Percentiles rank a stretch among this genome's conserved stretches.
phyloP scores from a whole-genome alignment of 2,113 vertebrate species.

The Poeciliopsis turrubarensis region DNA sequence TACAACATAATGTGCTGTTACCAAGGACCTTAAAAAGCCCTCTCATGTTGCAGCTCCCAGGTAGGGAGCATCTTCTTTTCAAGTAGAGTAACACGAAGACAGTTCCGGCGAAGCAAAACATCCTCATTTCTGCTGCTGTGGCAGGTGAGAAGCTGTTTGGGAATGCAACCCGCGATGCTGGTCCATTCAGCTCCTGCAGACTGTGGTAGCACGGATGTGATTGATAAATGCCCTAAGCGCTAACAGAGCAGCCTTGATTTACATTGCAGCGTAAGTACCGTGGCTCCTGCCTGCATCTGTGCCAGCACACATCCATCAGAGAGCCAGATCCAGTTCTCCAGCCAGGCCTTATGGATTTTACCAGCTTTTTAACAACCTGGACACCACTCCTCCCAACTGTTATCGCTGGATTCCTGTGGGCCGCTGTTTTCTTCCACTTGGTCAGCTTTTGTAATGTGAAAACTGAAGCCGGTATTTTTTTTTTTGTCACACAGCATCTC shows the following conservation, averaged over 20 bases:
- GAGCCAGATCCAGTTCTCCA: slow-evolving; percentile 11
- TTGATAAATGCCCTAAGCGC: slow-evolving; percentile 44
- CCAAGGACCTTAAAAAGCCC: slow-evolving; percentile 44
- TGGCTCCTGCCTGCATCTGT: slow-evolving; percentile 25
- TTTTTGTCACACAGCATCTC: slow-evolving; percentile 41
- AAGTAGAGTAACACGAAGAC: slow-evolving; percentile 21
- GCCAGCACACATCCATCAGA: slow-evolving; percentile 55
- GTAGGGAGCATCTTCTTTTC: slow-evolving; percentile 20
- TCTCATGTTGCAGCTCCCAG: slow-evolving; percentile 57
- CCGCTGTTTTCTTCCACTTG: slow-evolving; percentile 48
- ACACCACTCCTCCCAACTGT: slow-evolving; percentile 49
- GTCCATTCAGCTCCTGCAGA: slow-evolving; percentile 72
- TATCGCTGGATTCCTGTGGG: slow-evolving; percentile 69
- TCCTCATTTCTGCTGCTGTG: slow-evolving; percentile 12
- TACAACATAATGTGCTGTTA: slow-evolving; percentile 44
- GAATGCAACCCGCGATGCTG: slow-evolving; percentile 68
- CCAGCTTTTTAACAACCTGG: slow-evolving; percentile 64
- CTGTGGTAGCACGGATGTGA: slow-evolving; percentile 60
- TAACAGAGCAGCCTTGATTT: slow-evolving; percentile 47
- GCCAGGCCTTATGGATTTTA: slow-evolving; percentile 54
- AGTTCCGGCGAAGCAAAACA: slow-evolving; percentile 39
- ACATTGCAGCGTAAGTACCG: slow-evolving; percentile 39
- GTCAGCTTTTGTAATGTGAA: slow-evolving; percentile 55
- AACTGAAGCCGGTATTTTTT: slow-evolving; percentile 53
- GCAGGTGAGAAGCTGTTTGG: slow-evolving; percentile 66